Conservation (phyloP, 2,113 vertebrate species). For the Pygoscelis antarcticus region DNA sequence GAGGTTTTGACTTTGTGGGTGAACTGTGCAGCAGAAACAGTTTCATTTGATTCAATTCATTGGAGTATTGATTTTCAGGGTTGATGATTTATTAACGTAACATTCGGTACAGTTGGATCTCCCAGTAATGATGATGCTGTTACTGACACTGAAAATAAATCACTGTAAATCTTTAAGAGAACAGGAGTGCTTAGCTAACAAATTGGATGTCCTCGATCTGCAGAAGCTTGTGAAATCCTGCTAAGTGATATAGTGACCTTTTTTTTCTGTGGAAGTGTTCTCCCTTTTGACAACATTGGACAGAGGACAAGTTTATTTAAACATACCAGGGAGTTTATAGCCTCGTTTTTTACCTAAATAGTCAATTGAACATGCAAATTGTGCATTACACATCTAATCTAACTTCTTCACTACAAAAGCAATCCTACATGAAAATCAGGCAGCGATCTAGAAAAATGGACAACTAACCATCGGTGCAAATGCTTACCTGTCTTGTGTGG, state of each 20-base stretch:
- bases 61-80: conserved; percentile 50
- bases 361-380: not conserved
- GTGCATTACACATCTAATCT: not conserved
- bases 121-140: conserved; percentile 43
- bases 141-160: conserved; percentile 54
- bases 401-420: not conserved
- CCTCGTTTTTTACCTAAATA: not conserved
- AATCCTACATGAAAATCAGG: not conserved
- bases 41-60: conserved; percentile 57
- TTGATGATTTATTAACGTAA: conserved; percentile 68
- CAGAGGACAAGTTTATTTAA: not conserved
- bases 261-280: not conserved
- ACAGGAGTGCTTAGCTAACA: not conserved
- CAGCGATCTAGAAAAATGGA: not conserved
- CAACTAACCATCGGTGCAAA: not conserved
- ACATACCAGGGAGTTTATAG: not conserved
- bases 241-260: not conserved
- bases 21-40: conserved; percentile 24
- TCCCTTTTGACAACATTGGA: not conserved
- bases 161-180: conserved; percentile 24
- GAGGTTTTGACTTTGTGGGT: conserved; percentile 29
- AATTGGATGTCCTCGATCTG: not conserved
- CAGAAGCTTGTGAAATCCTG: not conserved
- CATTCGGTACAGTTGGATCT: conserved; percentile 25
- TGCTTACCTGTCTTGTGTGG: not conserved